Evolutionary conservation across 2,888 invertebrate species (phyloP), one percentile per base, ranked within the genome.

Genomic region (Cataglyphis albicans): DNA sequence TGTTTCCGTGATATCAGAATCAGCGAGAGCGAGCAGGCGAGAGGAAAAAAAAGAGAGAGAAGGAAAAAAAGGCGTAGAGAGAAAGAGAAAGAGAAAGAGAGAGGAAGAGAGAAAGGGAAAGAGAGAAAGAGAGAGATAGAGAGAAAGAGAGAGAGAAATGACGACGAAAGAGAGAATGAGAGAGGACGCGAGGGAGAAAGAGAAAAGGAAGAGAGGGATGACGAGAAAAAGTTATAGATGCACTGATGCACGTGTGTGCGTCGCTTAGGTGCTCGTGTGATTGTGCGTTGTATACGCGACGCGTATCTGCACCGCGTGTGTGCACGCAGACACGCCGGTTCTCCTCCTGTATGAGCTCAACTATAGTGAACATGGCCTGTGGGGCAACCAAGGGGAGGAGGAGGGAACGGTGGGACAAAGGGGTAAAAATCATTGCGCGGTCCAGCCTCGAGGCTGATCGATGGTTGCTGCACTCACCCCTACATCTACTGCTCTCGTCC

Each of bases 351-450:
- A 85, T 89, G 88, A 67, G 87, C 88, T 82, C 84, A 86, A 86
- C 88, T 92, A 92, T 89, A 90, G 90, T 85, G 88, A 88, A 91
- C 89, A 91, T 92, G 91, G 93, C 92, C 93, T 92, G 93, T 92
- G 92, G 92, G 91, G 93, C 91, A 92, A 87, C 91, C 89, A 52
- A 88, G 81, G 89, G 85, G 86, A 29, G 59, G 76, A 90, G 87
- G 89, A 86, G 87, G 88, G 87, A 88, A 91, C 91, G 90, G 92
- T 89, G 93, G 94, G 91, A 93, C 93, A 93, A 93, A 94, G 93
- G 93, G 94, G 94, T 94, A 94, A 94, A 94, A 94, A 94, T 94
- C 94, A 94, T 94, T 94, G 94, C 94, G 93, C 94, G 94, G 94
- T 94, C 94, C 94, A 94, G 94, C 93, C 94, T 94, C 92, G 94